phyloP scores from a whole-genome alignment of 2,797 vertebrate species.

The Linurgus olivaceus region DNA sequence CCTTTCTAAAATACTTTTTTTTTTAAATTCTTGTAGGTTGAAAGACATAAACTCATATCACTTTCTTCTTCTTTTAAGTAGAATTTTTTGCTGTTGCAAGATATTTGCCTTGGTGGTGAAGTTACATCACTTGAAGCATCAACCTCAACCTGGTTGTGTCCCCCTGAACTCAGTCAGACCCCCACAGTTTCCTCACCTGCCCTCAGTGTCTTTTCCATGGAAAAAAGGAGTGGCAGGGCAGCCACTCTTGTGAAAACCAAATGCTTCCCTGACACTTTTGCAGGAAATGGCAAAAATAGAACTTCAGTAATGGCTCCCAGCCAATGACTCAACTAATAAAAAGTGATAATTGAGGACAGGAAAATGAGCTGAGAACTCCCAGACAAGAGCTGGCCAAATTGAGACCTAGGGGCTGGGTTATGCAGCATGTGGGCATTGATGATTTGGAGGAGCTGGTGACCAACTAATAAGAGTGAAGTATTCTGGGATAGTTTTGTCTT shows the following conservation, averaged over 20 bases:
- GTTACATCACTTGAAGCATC: background rate
- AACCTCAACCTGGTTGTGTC: accelerated
- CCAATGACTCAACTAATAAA: background rate
- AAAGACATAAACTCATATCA: background rate
- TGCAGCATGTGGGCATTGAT: background rate
- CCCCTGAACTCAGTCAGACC: background rate
- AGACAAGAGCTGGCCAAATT: background rate
- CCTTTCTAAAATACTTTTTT: background rate
- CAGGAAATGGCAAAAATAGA: background rate
- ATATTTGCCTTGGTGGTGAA: background rate
- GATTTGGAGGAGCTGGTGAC: background rate
- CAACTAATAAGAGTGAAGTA: background rate
- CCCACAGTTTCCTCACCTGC: background rate
- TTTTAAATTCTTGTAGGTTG: background rate
- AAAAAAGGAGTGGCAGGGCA: background rate
- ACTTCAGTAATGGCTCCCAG: background rate
- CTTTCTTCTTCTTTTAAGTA: background rate
- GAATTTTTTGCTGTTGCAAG: background rate
- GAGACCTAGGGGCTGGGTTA: background rate
- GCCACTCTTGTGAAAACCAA: background rate
- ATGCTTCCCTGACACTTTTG: background rate
- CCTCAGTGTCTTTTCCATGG: background rate
- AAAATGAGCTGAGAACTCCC: background rate
- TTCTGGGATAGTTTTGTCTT: background rate
- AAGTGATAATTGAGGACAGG: background rate